Evolutionary conservation across 1,140 invertebrate species (phyloP).

Genomic region (Halyomorpha halys): DNA sequence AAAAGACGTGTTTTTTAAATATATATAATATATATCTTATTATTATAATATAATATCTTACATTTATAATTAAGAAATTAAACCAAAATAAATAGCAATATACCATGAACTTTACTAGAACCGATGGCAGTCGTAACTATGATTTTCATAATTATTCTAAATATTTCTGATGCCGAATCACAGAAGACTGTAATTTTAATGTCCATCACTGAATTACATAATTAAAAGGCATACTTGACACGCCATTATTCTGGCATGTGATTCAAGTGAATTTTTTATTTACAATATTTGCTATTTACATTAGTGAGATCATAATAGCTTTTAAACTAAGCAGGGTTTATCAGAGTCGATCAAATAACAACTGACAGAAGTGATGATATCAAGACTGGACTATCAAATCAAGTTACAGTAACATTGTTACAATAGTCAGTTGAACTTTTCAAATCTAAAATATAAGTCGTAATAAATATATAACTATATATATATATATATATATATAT

Average conservation of each 20-base stretch:
- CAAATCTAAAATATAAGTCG: conserved; percentile 10
- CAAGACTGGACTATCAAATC: background rate
- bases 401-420: background rate
- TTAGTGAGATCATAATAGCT: conserved; percentile 10
- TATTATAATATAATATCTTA: conserved; percentile 13
- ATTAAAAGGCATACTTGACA: conserved; percentile 1
- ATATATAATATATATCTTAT: conserved; percentile 10
- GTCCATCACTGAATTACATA: background rate
- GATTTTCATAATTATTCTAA: background rate
- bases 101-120: background rate
- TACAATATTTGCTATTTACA: conserved; percentile 11
- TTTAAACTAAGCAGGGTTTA: background rate
- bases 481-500: too few relatives aligned
- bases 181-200: background rate
- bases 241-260: background rate
- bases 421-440: background rate
- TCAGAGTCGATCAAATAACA: background rate
- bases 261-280: background rate
- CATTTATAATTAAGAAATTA: conserved; percentile 2
- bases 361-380: background rate
- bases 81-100: conserved; percentile 11
- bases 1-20: background rate
- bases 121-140: conserved; percentile 11
- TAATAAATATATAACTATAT: too few relatives aligned
- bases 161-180: conserved; percentile 3